Conservation (phyloP, 2,888 invertebrate genomes). For the Drosophila ustulata region DNA sequence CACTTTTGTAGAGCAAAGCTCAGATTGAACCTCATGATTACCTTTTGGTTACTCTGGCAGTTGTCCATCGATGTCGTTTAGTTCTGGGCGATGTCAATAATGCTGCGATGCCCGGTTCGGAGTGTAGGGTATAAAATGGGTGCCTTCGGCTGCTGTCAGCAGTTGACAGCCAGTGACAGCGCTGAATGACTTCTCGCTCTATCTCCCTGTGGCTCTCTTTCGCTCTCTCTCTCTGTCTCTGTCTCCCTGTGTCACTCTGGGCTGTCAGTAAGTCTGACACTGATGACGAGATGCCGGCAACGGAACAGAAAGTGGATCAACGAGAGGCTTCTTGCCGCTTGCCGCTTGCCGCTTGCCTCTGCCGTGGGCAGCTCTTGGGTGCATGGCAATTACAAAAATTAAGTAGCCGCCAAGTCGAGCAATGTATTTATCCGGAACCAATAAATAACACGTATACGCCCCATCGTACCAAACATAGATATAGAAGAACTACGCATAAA, state of each 20-base stretch:
- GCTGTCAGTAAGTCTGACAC: slow-evolving; percentile 59
- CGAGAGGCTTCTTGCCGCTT: slow-evolving; percentile 45
- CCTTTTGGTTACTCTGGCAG: neutral
- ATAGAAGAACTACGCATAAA: slow-evolving; percentile 21
- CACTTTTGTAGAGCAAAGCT: no score
- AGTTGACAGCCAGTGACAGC: slow-evolving; percentile 56
- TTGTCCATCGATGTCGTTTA: neutral
- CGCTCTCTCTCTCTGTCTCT: neutral
- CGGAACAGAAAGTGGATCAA: slow-evolving; percentile 60
- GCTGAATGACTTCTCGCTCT: slow-evolving; percentile 34
- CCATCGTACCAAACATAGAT: slow-evolving; percentile 31
- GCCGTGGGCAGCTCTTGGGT: slow-evolving; percentile 28
- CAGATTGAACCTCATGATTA: no score
- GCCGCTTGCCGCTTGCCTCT: slow-evolving; percentile 14
- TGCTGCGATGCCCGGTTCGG: neutral
- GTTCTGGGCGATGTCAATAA: neutral
- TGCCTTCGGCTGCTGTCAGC: slow-evolving; percentile 44
- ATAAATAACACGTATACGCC: slow-evolving; percentile 62
- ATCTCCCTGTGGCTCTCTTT: slow-evolving; percentile 1
- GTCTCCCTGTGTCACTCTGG: slow-evolving; percentile 18
- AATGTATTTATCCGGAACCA: slow-evolving; percentile 68
- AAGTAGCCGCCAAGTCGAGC: slow-evolving; percentile 58
- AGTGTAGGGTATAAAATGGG: neutral
- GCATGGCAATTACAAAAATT: slow-evolving; percentile 62
- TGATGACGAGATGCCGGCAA: slow-evolving; percentile 56